Percentiles rank a stretch among this genome's conserved stretches.
Conservation (phyloP, 2,797 vertebrate genomes). For the Schizopygopsis malacanthus region DNA sequence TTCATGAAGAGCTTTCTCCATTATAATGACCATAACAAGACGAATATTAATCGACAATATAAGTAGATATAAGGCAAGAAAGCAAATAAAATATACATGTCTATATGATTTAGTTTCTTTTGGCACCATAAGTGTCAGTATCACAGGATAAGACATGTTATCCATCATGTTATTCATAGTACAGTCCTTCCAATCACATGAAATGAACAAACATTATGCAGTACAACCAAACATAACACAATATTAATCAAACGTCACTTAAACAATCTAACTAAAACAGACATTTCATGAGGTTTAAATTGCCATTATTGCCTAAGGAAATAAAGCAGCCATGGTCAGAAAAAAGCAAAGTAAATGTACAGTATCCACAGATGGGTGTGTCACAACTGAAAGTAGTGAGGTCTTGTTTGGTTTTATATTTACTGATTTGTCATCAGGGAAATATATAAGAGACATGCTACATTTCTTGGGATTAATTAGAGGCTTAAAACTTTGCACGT, state of each 20-base stretch:
- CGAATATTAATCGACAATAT: constrained; percentile 32
- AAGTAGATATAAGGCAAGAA: constrained; percentile 31
- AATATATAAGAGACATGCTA: background rate
- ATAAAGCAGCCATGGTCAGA: background rate
- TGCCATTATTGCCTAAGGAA: background rate
- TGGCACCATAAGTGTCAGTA: constrained; percentile 29
- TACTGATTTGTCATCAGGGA: constrained; percentile 11
- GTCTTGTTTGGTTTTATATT: background rate
- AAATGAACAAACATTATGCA: background rate
- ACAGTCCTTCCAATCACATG: background rate
- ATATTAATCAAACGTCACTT: background rate
- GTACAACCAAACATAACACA: background rate
- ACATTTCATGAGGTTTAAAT: background rate
- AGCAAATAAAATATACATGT: constrained; percentile 34
- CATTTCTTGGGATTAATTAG: constrained; percentile 1
- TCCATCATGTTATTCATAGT: background rate
- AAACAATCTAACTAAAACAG: background rate
- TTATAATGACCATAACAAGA: constrained; percentile 22
- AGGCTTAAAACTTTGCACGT: background rate
- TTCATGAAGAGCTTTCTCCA: constrained; percentile 51
- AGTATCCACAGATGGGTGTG: background rate
- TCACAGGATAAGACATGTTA: constrained; percentile 21
- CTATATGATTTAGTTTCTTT: constrained; percentile 20
- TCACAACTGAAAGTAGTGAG: background rate
- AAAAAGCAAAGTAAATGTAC: background rate